These are phyloP conservation scores for Eumeta japonica DNA, from an alignment of 1,140 invertebrate species.

Conservation along the genomic window DNA sequence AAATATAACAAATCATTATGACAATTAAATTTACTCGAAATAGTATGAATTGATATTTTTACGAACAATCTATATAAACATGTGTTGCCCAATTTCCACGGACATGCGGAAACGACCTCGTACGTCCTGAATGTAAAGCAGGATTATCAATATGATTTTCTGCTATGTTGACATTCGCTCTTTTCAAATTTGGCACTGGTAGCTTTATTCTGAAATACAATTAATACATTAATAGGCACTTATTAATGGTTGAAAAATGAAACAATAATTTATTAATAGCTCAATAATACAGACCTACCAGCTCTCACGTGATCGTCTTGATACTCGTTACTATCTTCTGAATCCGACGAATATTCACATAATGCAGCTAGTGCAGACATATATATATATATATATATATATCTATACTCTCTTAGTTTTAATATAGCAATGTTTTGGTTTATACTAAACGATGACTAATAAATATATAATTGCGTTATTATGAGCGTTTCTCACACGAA, in stretches of 20 bases:
- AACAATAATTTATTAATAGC: background rate
- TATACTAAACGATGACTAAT: no score
- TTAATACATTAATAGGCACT: conserved; percentile 7
- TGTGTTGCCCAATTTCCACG: conserved; percentile 80
- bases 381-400: no score
- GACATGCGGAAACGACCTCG: conserved; percentile 72
- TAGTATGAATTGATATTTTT: no score
- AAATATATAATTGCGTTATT: no score
- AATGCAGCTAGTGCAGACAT: conserved; percentile 14
- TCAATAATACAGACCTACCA: background rate
- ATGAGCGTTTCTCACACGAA: no score
- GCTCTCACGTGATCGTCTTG: background rate
- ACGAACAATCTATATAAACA: conserved; percentile 70
- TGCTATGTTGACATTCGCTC: conserved; percentile 18
- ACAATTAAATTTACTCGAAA: no score
- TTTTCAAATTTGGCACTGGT: conserved; percentile 29
- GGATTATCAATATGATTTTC: conserved; percentile 60
- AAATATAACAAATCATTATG: no score
- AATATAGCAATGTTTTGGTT: no score
- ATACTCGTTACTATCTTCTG: conserved; percentile 23
- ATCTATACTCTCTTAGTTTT: no score
- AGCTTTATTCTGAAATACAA: conserved; percentile 28
- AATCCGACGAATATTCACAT: conserved; percentile 26
- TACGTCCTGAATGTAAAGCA: conserved; percentile 62
- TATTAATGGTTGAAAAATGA: background rate